phyloP scores from a whole-genome alignment of 2,888 invertebrate genomes.

The Microplitis manilae region DNA sequence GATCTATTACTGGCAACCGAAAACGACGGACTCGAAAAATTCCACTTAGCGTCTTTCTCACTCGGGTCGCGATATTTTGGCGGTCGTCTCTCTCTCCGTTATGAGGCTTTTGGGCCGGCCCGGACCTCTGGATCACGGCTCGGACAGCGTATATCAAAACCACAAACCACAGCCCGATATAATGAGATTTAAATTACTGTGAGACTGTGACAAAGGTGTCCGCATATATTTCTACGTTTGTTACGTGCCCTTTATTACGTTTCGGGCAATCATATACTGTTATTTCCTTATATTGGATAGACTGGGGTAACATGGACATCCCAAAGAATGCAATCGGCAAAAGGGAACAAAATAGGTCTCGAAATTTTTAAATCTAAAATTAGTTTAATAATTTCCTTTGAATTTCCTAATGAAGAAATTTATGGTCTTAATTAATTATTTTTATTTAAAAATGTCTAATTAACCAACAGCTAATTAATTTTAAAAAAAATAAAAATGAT shows the following conservation, averaged over 20 bases:
- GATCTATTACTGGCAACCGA: conserved; percentile 48
- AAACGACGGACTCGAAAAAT: conserved; percentile 14
- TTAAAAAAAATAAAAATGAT: no score
- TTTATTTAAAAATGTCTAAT: no score
- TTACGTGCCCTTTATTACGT: conserved; percentile 6
- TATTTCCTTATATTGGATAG: neutral
- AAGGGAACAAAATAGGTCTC: no score
- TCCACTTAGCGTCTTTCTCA: neutral
- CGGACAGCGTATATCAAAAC: conserved; percentile 55
- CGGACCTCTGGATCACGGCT: neutral
- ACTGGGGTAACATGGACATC: neutral
- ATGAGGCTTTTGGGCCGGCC: conserved; percentile 9
- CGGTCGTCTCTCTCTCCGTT: neutral
- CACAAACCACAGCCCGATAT: conserved; percentile 69
- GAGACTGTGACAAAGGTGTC: conserved; percentile 68
- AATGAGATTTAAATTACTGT: conserved; percentile 72
- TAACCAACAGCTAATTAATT: no score
- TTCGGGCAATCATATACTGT: conserved; percentile 49
- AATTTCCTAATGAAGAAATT: no score
- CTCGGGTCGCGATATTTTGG: no score
- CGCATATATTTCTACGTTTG: conserved; percentile 54
- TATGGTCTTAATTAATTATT: no score
- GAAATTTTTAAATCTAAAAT: no score
- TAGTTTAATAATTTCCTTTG: no score
- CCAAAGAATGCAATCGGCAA: neutral